These are phyloP conservation scores for Drosophila testacea DNA, from an alignment of 2,888 invertebrate species.

Conservation along the genomic window DNA sequence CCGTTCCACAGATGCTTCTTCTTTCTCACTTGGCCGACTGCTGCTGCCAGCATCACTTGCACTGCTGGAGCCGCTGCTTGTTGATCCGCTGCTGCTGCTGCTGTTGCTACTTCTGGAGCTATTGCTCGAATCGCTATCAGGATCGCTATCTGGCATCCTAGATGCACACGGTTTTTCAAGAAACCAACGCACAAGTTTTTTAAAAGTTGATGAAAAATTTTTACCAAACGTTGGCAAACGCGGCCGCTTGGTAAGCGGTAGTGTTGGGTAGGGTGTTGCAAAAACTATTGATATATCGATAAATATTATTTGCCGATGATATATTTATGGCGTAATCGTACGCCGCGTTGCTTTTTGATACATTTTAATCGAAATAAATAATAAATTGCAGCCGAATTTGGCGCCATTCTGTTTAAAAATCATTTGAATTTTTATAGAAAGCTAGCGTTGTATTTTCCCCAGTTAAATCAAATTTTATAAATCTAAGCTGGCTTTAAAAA, in stretches of 20 bases:
- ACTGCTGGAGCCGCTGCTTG: slow-evolving; percentile 48
- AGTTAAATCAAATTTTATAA: background rate
- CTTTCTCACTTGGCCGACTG: slow-evolving; percentile 34
- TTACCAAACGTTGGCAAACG: slow-evolving; percentile 65
- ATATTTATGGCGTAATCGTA: slow-evolving; percentile 10
- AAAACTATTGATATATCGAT: background rate
- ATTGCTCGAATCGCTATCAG: slow-evolving; percentile 67
- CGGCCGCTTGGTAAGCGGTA: slow-evolving; percentile 55
- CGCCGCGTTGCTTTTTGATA: slow-evolving; percentile 20
- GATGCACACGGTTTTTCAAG: slow-evolving; percentile 1
- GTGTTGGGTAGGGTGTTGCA: background rate
- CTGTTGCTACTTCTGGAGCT: slow-evolving; percentile 56
- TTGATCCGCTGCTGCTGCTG: slow-evolving; percentile 45
- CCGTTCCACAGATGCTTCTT: slow-evolving; percentile 28
- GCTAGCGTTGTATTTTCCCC: background rate
- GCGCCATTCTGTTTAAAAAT: background rate
- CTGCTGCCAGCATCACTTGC: slow-evolving; percentile 43
- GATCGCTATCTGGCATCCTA: slow-evolving; percentile 72
- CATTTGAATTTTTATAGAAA: background rate
- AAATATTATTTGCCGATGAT: background rate
- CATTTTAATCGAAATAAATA: background rate
- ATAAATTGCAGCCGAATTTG: too few relatives aligned
- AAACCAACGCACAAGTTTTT: slow-evolving; percentile 9
- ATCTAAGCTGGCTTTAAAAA: background rate
- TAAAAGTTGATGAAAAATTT: slow-evolving; percentile 57